phyloP scores from a whole-genome alignment of 2,113 vertebrate genomes.

The Nothoprocta pentlandii region DNA sequence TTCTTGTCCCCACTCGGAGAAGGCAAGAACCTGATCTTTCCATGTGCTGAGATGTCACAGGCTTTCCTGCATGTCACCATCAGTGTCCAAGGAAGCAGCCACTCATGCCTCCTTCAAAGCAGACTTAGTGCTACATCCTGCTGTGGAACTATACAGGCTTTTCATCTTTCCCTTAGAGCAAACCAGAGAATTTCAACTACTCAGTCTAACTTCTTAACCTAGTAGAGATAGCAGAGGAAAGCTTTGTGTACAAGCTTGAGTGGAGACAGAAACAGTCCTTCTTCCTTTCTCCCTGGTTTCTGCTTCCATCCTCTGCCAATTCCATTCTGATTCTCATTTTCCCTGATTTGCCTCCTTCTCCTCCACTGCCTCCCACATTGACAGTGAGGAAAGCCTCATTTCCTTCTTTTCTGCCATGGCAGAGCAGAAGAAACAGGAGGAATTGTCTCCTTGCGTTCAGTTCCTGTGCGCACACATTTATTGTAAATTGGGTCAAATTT shows the following conservation, averaged over 20 bases:
- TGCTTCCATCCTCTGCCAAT: background rate
- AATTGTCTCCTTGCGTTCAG: background rate
- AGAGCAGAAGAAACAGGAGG: background rate
- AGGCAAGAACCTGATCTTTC: background rate
- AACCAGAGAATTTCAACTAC: background rate
- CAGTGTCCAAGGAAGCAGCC: background rate
- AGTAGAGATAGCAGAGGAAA: background rate
- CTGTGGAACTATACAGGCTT: background rate
- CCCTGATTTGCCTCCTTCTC: background rate
- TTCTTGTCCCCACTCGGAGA: background rate
- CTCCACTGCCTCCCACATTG: rapidly evolving
- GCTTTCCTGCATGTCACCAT: background rate
- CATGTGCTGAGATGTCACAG: background rate
- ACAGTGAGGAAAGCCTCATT: background rate
- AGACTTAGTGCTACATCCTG: background rate
- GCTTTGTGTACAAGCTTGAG: background rate
- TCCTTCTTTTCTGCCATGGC: background rate
- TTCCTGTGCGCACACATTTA: background rate
- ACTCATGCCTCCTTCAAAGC: background rate
- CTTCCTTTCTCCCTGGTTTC: background rate
- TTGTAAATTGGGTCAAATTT: background rate
- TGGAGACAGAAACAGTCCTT: background rate
- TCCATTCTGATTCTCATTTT: background rate
- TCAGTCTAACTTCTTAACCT: background rate
- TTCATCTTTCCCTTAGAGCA: background rate